Conservation (phyloP, 2,888 invertebrate species). For the Phaedon cochleariae region DNA sequence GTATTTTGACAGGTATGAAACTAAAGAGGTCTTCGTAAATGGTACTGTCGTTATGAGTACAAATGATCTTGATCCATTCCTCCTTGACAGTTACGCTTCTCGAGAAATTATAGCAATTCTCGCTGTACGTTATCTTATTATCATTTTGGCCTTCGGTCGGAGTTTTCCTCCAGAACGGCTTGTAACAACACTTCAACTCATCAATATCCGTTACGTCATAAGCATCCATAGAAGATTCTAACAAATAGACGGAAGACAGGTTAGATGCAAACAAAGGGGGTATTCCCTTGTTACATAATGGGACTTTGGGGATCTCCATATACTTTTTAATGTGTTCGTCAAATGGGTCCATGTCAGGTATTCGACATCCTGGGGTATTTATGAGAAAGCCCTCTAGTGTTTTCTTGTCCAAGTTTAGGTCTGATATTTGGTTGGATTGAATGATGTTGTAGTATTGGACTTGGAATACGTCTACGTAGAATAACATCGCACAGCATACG, state of each 20-base stretch:
- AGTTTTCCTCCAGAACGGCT: constrained; percentile 66
- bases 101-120: constrained; percentile 65
- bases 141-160: constrained; percentile 64
- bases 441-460: constrained; percentile 37
- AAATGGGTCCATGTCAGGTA: constrained; percentile 71
- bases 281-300: constrained; percentile 65
- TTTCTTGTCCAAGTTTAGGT: constrained; percentile 9
- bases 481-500: constrained; percentile 47
- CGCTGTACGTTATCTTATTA: constrained; percentile 63
- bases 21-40: constrained; percentile 76
- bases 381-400: constrained; percentile 33
- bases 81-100: constrained; percentile 62
- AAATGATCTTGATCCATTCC: constrained; percentile 77
- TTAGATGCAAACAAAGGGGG: constrained; percentile 68
- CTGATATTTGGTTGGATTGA: constrained; percentile 8
- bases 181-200: constrained; percentile 70
- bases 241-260: constrained; percentile 68
- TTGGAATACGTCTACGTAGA: constrained; percentile 54
- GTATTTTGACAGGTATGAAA: constrained; percentile 66
- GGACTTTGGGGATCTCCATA: constrained; percentile 62
- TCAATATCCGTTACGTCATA: constrained; percentile 64
- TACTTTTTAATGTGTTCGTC: constrained; percentile 67
- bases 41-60: constrained; percentile 63
- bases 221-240: constrained; percentile 61
- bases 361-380: constrained; percentile 68